Evolutionary conservation across 1,140 invertebrate genomes (phyloP), one percentile per base, ranked within the genome.

Genomic region (Brachionus sp.): DNA sequence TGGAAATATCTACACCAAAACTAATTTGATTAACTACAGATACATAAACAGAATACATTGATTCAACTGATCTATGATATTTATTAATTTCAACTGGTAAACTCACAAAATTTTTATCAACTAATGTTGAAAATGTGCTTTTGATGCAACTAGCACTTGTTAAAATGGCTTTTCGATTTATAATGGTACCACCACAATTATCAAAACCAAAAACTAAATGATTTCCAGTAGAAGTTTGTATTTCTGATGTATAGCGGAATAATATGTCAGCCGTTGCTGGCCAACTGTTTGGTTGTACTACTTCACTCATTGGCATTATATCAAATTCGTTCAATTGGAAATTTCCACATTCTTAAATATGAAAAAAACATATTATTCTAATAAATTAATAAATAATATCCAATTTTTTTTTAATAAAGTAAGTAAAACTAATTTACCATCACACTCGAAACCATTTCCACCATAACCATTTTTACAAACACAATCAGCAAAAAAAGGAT

Each of bases 191-290:
- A 2, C 70, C 70, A 75, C 70, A 75, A 6, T 75, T 75, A 23
- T 42, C 70, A 44, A 46, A 7, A 44, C 70, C 70, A 2, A 75
- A 12, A 0, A 75, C 5, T n/a, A 75, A 44, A 75, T 44, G 42
- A 25, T 35, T 29, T 29, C 42, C 70, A 75, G 37, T 19, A 16
- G 19, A 5, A 25, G 0, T 29, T 23, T 44, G 6, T 12, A 44
- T 23, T 25, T 23, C 25, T 12, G 70, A 44, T 46, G 10, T 46
- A 23, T 75, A 75, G 23, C 13, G 39, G 12, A 75, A 75, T 25
- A 75, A 25, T 1, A 75, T 75, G 44, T 75, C 70, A 75, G 42
- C 70, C 44, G 70, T 75, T 13, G 70, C 70, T 39, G 70, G 70
- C 39, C 70, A 75, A 75, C 70, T 75, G 44, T 75, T 19, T 23